Evolutionary conservation across 2,113 vertebrate genomes (phyloP), one percentile per base, ranked within the genome.

Genomic region (Scomber colias): DNA sequence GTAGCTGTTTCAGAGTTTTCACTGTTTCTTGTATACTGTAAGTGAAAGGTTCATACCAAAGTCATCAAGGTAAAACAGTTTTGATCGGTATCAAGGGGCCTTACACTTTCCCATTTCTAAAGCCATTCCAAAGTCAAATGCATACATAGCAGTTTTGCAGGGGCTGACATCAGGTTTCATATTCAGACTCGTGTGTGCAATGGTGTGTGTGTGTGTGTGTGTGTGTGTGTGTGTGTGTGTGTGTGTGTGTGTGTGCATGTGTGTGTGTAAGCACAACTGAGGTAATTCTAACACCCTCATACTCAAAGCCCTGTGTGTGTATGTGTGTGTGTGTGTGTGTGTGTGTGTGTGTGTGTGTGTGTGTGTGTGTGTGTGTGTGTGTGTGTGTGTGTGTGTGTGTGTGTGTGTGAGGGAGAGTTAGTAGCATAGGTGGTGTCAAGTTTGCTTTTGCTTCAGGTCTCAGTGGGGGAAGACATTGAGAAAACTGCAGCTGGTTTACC

Each of bases 381-480:
- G 31, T 35, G 35, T 40, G 12, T 56, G 16, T 72, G 73, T 40
- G 70, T 79, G 74, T 54, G 31, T 50, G 67, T 31, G 50, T 11
- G 57, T 46, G 75, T 17, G 24, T 21, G 60, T 4, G 65, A 64
- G 53, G 46, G 44, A 55, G 71, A 66, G 74, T 53, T 44, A 57
- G 85, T 62, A 55, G 77, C 21, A 24, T 83, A 76, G 27, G 65
- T 51, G 87, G 91, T 89, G 86, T 91, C 90, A 87, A 79, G 79
- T 90, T 92, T 69, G 77, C 78, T 74, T 83, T 84, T 16, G 63
- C 83, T 84, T 57, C 54, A 81, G 77, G 87, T 89, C 82, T 83
- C 78, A 46, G 87, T 54, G 83, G 69, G 70, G 83, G 83, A 17
- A 71, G 77, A 88, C 84, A 56, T 30, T 82, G 63, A 85, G 77